Evolutionary conservation across 2,113 vertebrate genomes (phyloP).

Genomic region (Hyaena hyaena): DNA sequence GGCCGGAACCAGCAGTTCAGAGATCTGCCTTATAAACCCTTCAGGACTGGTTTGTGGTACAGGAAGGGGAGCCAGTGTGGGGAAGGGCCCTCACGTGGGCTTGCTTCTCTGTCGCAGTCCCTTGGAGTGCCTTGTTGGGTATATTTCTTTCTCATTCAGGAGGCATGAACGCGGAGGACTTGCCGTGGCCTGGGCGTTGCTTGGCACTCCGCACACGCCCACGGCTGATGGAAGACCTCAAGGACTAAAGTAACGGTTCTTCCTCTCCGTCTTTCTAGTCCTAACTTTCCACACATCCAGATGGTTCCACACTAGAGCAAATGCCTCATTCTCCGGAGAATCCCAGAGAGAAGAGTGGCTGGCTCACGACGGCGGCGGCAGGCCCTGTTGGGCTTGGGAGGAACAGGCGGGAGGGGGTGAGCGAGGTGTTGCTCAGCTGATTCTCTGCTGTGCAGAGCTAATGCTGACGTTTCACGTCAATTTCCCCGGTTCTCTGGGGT

Average conservation of each 20-base stretch:
- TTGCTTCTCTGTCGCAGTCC: background rate
- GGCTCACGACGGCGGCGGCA: background rate
- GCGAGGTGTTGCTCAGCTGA: slow-evolving; percentile 9
- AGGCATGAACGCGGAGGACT: slow-evolving; percentile 17
- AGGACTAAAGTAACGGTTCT: background rate
- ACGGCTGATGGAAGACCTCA: background rate
- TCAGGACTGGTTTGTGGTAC: slow-evolving; percentile 25
- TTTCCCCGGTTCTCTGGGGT: slow-evolving; percentile 56
- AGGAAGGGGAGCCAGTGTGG: slow-evolving; percentile 12
- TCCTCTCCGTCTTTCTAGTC: slow-evolving; percentile 34
- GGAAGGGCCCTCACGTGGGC: background rate
- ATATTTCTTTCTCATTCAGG: slow-evolving; percentile 13
- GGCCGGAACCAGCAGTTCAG: slow-evolving; percentile 75
- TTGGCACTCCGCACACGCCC: background rate
- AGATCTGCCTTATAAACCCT: slow-evolving; percentile 73
- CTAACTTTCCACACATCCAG: slow-evolving; percentile 42
- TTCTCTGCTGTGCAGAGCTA: slow-evolving; percentile 82
- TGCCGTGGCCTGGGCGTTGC: background rate
- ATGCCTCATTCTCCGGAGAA: slow-evolving; percentile 60
- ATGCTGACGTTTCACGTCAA: background rate
- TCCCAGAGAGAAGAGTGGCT: background rate
- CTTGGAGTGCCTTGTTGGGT: slow-evolving; percentile 66
- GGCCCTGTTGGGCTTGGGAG: background rate
- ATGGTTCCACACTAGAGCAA: slow-evolving; percentile 31
- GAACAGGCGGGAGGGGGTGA: background rate